phyloP scores from a whole-genome alignment of 2,888 invertebrate genomes.

The Serrognathus titanus region DNA sequence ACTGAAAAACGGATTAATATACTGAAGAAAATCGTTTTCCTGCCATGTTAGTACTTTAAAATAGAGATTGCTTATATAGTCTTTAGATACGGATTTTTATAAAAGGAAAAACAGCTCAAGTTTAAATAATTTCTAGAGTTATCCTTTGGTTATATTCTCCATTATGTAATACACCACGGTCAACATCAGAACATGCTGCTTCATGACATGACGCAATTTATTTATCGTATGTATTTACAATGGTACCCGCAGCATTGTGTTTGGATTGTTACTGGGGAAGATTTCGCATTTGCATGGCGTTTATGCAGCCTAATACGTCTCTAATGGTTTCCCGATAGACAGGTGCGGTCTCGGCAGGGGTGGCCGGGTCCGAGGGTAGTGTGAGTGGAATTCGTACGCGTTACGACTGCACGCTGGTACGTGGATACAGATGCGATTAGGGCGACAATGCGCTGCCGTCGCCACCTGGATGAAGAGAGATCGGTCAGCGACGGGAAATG shows the following conservation, averaged over 20 bases:
- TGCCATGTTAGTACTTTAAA: too few relatives aligned
- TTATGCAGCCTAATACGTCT: constrained; percentile 33
- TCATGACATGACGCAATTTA: background rate
- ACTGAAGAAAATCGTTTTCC: too few relatives aligned
- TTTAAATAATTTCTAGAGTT: too few relatives aligned
- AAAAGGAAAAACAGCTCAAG: too few relatives aligned
- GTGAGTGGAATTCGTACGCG: background rate
- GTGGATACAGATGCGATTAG: background rate
- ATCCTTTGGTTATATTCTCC: too few relatives aligned
- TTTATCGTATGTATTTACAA: background rate
- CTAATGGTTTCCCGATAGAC: constrained; percentile 36
- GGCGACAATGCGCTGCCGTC: background rate
- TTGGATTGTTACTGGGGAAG: constrained; percentile 2
- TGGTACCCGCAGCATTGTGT: background rate
- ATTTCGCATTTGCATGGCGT: constrained; percentile 24
- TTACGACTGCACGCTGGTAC: background rate
- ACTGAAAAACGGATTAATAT: too few relatives aligned
- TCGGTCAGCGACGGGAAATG: constrained; percentile 19
- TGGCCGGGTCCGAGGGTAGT: background rate
- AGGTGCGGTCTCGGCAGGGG: constrained; percentile 24
- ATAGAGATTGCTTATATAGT: too few relatives aligned
- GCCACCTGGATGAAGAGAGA: background rate
- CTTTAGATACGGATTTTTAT: too few relatives aligned
- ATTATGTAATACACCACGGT: too few relatives aligned
- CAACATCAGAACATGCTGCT: background rate